These are phyloP conservation scores for Erebia epiphron DNA, from an alignment of 2,888 invertebrate species.

Conservation along the genomic window DNA sequence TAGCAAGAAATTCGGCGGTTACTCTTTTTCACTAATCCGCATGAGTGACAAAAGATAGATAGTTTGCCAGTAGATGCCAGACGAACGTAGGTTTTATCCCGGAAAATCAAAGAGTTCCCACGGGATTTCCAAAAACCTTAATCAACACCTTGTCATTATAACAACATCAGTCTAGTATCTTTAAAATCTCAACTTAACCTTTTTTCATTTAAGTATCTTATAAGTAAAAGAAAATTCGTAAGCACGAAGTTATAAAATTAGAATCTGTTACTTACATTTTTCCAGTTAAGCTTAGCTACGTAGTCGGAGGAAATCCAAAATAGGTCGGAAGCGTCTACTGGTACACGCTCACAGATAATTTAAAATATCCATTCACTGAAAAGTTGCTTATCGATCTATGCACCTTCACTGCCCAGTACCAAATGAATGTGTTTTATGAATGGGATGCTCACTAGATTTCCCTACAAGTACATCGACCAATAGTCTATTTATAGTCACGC, in stretches of 20 bases:
- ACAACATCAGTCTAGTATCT: too few relatives aligned
- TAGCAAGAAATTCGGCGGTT: too few relatives aligned
- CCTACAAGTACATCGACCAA: conserved; percentile 58
- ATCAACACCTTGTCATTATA: too few relatives aligned
- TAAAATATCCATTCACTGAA: conserved; percentile 51
- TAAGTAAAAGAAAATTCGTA: neutral
- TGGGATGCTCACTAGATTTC: conserved; percentile 64
- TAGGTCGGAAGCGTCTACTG: conserved; percentile 3
- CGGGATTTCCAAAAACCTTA: too few relatives aligned
- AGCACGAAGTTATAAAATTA: neutral
- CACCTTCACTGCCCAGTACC: conserved; percentile 65
- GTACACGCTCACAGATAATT: conserved; percentile 22
- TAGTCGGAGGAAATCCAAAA: conserved; percentile 29
- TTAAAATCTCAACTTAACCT: neutral
- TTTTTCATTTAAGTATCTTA: neutral
- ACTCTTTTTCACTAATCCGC: too few relatives aligned
- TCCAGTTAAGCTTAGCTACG: conserved; percentile 8
- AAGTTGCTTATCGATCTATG: conserved; percentile 51
- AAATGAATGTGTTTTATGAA: conserved; percentile 77
- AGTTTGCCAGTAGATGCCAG: neutral
- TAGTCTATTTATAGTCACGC: conserved; percentile 67
- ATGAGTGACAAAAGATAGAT: too few relatives aligned
- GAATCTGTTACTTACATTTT: conserved; percentile 32
- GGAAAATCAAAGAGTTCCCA: too few relatives aligned
- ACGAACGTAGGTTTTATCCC: too few relatives aligned